Base-by-base conservation (phyloP, 2,888 invertebrate species). In the Andrena praecox region DNA sequence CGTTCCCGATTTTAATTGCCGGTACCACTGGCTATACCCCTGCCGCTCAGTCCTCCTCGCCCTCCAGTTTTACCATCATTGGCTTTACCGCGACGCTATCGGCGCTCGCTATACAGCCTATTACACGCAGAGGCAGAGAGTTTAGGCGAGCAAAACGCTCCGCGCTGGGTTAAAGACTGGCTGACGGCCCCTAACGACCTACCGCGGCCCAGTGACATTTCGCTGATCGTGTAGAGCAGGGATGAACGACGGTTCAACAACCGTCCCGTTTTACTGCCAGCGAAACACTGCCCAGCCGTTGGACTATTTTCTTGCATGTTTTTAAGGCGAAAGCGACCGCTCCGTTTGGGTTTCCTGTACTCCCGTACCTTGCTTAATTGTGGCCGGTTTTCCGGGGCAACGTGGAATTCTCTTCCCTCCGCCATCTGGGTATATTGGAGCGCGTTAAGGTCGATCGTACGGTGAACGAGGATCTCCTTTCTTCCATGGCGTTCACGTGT, bases 1-100 rank as follows among this genome's bases (percentile, higher is more conserved):
- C 90, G 89, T 77, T 88, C 75, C 68, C 72, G 63, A 71, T 60
- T 81, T 87, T 85, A 88, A 87, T 87, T 87, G 85, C 73, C 78
- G 71, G 56, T 48, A 52, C 56, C 54, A 60, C 48, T 24, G 7
- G 12, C 27, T 52, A 20, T 54, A 42, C 33, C 31, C 16, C 27
- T 8, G 27, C 10, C 48, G 12, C 42, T 42, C 42, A 27, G 27
- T 27, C 62, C 33, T 73, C 12, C 70, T 12, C n/a, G 2, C 48
- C 20, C 54, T 12, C 10, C 56, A 24, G 10, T 59, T 74, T 67
- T 73, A 64, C 59, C 77, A 71, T 16, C 10, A 35, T 42, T 35
- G 12, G 12, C n/a, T 56, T 56, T 31, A 29, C 16, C 56, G 24
- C 31, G 29, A 5, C 29, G 33, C 16, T 42, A 5, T 16, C 42